A percentile compares a stretch with the other conserved stretches of the same genome.
Conservation (phyloP, 2,888 invertebrate species). For the Homarus gammarus region DNA sequence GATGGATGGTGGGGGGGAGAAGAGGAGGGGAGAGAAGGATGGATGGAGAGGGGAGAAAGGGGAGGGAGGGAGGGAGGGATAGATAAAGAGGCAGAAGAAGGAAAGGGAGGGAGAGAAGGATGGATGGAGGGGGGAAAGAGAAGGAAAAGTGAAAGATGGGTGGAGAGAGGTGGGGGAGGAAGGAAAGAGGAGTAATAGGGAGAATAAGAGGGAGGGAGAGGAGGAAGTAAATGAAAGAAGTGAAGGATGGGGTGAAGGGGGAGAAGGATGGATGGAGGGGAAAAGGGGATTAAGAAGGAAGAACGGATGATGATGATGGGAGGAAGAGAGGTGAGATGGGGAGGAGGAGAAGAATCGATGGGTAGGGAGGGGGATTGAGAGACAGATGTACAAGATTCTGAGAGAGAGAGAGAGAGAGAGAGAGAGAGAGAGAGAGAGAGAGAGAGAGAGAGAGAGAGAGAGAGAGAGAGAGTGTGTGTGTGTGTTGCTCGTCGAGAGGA, state of each 20-base stretch:
- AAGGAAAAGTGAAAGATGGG: not conserved
- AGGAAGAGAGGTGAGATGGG: not conserved
- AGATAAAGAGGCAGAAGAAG: not conserved
- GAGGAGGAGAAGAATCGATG: conserved; percentile 19
- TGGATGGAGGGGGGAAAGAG: not conserved
- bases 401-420: conserved; percentile 46
- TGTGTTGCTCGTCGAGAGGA: too few relatives aligned
- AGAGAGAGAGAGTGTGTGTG: conserved; percentile 48
- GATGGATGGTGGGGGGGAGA: not conserved
- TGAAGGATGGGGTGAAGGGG: not conserved
- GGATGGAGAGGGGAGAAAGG: not conserved
- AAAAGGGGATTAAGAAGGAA: conserved; percentile 41
- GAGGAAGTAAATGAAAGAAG: not conserved
- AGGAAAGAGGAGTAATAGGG: not conserved
- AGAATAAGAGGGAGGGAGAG: not conserved
- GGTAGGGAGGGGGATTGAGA: conserved; percentile 27
- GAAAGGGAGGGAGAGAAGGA: not conserved
- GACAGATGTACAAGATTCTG: too few relatives aligned
- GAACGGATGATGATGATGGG: conserved; percentile 4
- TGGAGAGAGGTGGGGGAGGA: not conserved
- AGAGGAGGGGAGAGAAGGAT: not conserved
- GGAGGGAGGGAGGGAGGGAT: not conserved
- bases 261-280: conserved; percentile 7
- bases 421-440: conserved; percentile 48
- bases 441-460: conserved; percentile 48